Conservation (phyloP, 1,140 invertebrate genomes). For the Drosophila miranda region DNA sequence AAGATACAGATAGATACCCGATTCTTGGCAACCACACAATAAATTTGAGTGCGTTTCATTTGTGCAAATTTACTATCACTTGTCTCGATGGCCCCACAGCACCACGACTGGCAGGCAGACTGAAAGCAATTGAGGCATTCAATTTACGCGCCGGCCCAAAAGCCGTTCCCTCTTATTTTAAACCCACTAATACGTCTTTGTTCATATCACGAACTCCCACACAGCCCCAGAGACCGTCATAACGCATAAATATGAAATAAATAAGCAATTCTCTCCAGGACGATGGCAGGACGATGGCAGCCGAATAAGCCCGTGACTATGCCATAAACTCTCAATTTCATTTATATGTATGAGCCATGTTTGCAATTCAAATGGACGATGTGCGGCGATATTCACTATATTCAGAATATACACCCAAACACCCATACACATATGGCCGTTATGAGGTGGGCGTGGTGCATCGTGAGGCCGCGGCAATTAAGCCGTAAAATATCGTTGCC, state of each 20-base stretch:
- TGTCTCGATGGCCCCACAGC: conserved; percentile 41
- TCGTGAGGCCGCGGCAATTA: conserved; percentile 46
- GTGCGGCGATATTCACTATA: conserved; percentile 51
- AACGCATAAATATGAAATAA: conserved; percentile 60
- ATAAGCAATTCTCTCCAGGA: conserved; percentile 29
- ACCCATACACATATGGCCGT: conserved; percentile 4
- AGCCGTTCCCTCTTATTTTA: conserved; percentile 54
- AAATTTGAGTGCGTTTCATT: conserved; percentile 68
- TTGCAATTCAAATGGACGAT: conserved; percentile 65
- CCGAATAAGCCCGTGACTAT: conserved; percentile 36
- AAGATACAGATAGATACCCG: conserved; percentile 25
- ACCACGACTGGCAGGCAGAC: conserved; percentile 15
- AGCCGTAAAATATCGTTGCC: conserved; percentile 64
- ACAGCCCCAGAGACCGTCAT: conserved; percentile 20
- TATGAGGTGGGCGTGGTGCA: conserved; percentile 23
- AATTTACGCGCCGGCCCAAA: conserved; percentile 61
- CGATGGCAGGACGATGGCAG: conserved; percentile 11
- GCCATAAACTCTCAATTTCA: conserved; percentile 67
- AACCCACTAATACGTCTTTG: conserved; percentile 72
- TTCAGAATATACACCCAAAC: conserved; percentile 4
- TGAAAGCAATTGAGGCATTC: conserved; percentile 61
- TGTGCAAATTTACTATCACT: conserved; percentile 70
- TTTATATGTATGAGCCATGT: conserved; percentile 65
- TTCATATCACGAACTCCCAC: conserved; percentile 44
- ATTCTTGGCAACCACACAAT: conserved; percentile 60